These are phyloP conservation scores for Pseudorasbora parva DNA, from an alignment of 2,113 vertebrate genomes.

Conservation along the genomic window DNA sequence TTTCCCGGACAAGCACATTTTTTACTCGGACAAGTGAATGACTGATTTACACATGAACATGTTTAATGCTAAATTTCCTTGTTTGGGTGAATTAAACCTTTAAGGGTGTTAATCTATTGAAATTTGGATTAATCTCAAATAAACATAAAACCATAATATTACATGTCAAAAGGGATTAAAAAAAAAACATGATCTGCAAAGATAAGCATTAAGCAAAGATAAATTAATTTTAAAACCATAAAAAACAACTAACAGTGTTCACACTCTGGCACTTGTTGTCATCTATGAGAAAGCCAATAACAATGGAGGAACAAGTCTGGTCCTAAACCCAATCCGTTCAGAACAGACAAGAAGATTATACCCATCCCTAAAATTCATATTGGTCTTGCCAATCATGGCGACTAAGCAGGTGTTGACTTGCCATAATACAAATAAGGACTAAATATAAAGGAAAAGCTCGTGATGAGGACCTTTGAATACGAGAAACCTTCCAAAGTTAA, in stretches of 20 bases:
- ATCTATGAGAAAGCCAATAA: not conserved
- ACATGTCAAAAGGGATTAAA: not conserved
- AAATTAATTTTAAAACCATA: no score
- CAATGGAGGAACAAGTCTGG: slow-evolving; percentile 18
- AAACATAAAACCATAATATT: not conserved
- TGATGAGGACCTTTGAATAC: slow-evolving; percentile 12
- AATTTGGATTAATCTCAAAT: no score
- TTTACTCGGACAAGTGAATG: no score
- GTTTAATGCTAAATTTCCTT: no score
- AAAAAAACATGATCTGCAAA: slow-evolving; percentile 1
- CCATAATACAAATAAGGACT: not conserved
- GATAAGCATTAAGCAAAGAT: no score
- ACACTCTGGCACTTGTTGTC: not conserved
- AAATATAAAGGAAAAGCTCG: slow-evolving; percentile 8
- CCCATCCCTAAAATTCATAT: not conserved
- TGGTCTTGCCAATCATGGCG: not conserved
- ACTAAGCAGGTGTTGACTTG: slow-evolving; percentile 11
- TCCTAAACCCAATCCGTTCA: slow-evolving; percentile 1
- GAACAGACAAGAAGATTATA: slow-evolving; percentile 3
- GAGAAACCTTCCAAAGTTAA: slow-evolving; percentile 41
- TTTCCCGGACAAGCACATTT: no score
- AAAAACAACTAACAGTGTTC: not conserved
- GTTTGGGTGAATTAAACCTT: no score
- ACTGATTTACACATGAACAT: no score
- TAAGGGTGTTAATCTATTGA: no score